Evolutionary conservation across 2,113 vertebrate genomes (phyloP).

Genomic region (Machaerirhynchus nigripectus): DNA sequence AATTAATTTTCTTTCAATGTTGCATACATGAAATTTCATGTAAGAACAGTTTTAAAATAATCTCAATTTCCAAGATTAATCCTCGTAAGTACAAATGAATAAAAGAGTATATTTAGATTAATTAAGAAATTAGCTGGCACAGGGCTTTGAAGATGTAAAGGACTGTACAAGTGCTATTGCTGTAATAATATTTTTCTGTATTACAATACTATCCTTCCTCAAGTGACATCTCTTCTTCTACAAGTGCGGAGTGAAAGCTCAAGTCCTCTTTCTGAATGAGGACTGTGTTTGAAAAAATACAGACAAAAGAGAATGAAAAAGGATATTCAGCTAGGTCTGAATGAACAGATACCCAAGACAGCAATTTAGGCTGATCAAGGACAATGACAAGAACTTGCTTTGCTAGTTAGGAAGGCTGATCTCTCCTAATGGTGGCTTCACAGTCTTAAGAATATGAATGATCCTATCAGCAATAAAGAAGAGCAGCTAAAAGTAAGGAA

Average conservation of each 20-base stretch:
- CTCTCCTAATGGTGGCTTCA: background rate
- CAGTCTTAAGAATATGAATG: background rate
- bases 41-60: background rate
- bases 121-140: constrained; percentile 14
- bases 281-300: background rate
- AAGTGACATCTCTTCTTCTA: background rate
- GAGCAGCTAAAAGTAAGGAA: background rate
- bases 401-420: background rate
- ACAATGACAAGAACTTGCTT: background rate
- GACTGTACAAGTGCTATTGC: background rate
- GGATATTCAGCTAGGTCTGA: background rate
- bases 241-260: background rate
- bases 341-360: background rate
- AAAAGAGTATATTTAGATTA: background rate
- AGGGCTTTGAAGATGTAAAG: background rate
- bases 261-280: background rate
- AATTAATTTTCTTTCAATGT: background rate
- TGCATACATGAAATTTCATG: background rate
- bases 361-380: background rate
- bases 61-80: constrained; percentile 1
- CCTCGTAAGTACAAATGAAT: background rate
- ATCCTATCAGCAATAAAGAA: constrained; percentile 5
- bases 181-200: constrained; percentile 22
- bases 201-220: background rate
- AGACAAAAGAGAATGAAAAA: background rate